Evolutionary conservation across 2,113 vertebrate genomes (phyloP), one percentile per base, ranked within the genome.

Genomic region (Miniopterus natalensis): DNA sequence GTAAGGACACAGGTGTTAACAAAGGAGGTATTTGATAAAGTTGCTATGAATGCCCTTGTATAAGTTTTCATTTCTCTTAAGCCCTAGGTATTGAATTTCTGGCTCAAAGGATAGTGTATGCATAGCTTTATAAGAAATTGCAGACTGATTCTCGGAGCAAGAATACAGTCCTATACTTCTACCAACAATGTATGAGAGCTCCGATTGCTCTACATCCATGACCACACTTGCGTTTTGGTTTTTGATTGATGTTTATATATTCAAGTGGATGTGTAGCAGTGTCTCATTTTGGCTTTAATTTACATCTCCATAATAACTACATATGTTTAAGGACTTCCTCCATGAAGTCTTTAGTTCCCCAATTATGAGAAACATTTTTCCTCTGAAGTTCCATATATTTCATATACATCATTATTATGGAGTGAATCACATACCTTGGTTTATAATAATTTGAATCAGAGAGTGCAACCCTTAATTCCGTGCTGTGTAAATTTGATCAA

Each of bases 1-100:
- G 74, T 90, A 90, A 96, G 81, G 55, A 87, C 61, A 70, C 31
- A 96, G 92, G 80, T 95, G 66, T 18, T 90, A 73, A 95, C 93
- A 93, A 93, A 93, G 53, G 70, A 95, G 65, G 49, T 40, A 11
- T 29, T 74, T 90, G 27, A 89, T 5, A 70, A 79, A 85, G 9
- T 20, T 51, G 4, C n/a, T 29, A 9, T 51, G 9, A 59, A 80
- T 5, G 36, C 2, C 17, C 18, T 77, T 73, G 12, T 11, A 49
- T 11, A 81, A 29, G 1, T 65, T 90, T 73, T 85, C 23, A 63
- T 71, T 77, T 40, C 40, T 57, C 25, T 55, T 36, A 20, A 12
- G 29, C 55, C 0, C 2, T 70, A 45, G 3, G 6, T 4, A n/a
- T 36, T 74, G 31, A 66, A 63, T 71, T 40, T 20, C 23, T 78